Percentiles rank a stretch among this genome's conserved stretches.
Conservation (phyloP, 1,140 invertebrate genomes). For the Pinna nobilis region DNA sequence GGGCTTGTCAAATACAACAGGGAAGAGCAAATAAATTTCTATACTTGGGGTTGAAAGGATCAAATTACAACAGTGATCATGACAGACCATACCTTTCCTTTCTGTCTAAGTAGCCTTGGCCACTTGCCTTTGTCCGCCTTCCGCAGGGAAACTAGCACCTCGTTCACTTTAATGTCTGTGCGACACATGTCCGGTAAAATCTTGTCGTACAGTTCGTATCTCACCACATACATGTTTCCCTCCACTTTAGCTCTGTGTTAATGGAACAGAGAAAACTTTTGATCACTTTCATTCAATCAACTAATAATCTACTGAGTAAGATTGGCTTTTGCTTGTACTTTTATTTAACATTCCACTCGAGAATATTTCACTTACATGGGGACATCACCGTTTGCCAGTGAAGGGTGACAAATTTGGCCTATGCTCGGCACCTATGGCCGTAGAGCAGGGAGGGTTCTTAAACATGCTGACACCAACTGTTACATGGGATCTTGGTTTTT, state of each 20-base stretch:
- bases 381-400: too few relatives aligned
- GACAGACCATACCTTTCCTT: conserved; percentile 15
- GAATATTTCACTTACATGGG: too few relatives aligned
- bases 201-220: conserved; percentile 42
- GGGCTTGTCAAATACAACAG: too few relatives aligned
- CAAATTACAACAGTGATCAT: too few relatives aligned
- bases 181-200: conserved; percentile 37
- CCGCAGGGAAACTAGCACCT: conserved; percentile 37
- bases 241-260: conserved; percentile 38
- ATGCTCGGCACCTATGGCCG: too few relatives aligned
- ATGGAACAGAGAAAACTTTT: neutral
- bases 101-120: conserved; percentile 42
- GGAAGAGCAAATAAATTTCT: neutral
- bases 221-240: conserved; percentile 29
- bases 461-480: too few relatives aligned
- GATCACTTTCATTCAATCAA: neutral
- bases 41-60: too few relatives aligned
- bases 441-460: too few relatives aligned
- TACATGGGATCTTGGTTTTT: too few relatives aligned
- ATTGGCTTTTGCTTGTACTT: too few relatives aligned
- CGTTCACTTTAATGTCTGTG: conserved; percentile 15
- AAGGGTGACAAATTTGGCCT: too few relatives aligned
- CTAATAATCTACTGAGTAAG: neutral
- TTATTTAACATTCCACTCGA: too few relatives aligned
- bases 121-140: conserved; percentile 48